Conservation (phyloP, 2,113 vertebrate genomes). For the Paramormyrops kingsleyae region DNA sequence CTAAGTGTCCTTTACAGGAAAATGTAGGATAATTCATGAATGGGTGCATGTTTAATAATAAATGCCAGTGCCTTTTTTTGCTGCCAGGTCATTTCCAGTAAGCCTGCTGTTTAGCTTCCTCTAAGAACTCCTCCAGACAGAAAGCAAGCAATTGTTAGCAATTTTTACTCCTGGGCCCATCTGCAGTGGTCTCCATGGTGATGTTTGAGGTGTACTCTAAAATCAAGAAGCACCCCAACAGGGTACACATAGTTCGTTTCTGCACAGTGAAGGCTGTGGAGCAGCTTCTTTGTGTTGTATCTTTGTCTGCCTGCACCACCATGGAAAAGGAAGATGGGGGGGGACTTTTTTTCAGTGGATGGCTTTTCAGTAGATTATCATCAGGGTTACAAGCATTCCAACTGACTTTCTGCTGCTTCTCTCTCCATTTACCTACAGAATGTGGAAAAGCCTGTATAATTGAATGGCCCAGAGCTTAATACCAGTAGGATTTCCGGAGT, state of each 20-base stretch:
- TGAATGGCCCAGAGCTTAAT: neutral
- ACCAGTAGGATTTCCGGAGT: neutral
- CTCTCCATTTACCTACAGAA: neutral
- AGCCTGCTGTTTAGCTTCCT: conserved; percentile 44
- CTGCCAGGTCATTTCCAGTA: conserved; percentile 9
- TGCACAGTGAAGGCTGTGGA: neutral
- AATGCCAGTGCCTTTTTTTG: conserved; percentile 30
- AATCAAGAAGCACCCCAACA: conserved; percentile 40
- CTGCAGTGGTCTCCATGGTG: conserved; percentile 61
- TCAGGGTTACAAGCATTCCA: neutral
- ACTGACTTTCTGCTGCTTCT: neutral
- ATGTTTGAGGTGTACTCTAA: conserved; percentile 58
- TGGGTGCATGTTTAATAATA: neutral
- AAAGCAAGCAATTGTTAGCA: conserved; percentile 59
- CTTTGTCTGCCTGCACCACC: neutral
- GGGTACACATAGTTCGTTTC: conserved; percentile 35
- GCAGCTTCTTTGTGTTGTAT: neutral
- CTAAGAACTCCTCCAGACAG: conserved; percentile 46
- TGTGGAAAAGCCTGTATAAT: neutral
- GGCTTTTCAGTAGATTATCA: neutral
- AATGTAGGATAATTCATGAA: neutral
- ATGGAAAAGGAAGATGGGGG: neutral
- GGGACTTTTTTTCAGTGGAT: neutral
- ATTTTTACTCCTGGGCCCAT: conserved; percentile 60
- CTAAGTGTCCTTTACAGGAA: neutral